Base-by-base conservation (phyloP, 2,888 invertebrate species). In the Sturmia bella region DNA sequence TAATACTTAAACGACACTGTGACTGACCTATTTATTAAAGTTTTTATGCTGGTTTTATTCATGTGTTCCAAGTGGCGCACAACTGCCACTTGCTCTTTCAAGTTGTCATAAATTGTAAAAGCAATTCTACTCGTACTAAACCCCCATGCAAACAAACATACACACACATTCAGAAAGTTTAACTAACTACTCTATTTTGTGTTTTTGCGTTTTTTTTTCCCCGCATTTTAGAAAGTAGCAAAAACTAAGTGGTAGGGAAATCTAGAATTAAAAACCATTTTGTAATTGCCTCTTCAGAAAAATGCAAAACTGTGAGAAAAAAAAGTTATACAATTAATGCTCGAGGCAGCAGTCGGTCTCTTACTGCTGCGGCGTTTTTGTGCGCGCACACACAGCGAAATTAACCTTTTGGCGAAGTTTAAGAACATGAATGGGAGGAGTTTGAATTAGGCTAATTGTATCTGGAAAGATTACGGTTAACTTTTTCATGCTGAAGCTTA, bases 41-140 rank as follows among this genome's bases (percentile, higher is more conserved):
- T 79, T 79, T 78, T 79, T 73, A 73, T 79, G 66, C 59, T 73
- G 78, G 73, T 73, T 69, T 39, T 66, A 73, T 73, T 64, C 72
- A 79, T 79, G 73, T 79, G 72, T 79, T 79, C 66, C 66, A 79
- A 79, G 78, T 79, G 78, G 78, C 78, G 78, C 73, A 73, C 68
- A 77, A 73, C 63, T 66, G 64, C 74, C 69, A 82, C 82, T 82
- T 80, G 80, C 80, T 80, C 76, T 80, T 82, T 82, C 69, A 78
- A 82, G 82, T 82, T 78, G 82, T 82, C 82, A 75, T 78, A 82
- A 82, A 78, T 82, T 82, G 57, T 75, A 75, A 72, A 70, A 78
- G 66, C 70, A 57, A 78, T 72, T 72, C 70, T 43, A 66, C 17
- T 78, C 52, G 32, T 37, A 63, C 39, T 56, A 70, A 63, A 76